Base-by-base conservation (phyloP, 1,140 invertebrate genomes). In the Drosophila truncata region DNA sequence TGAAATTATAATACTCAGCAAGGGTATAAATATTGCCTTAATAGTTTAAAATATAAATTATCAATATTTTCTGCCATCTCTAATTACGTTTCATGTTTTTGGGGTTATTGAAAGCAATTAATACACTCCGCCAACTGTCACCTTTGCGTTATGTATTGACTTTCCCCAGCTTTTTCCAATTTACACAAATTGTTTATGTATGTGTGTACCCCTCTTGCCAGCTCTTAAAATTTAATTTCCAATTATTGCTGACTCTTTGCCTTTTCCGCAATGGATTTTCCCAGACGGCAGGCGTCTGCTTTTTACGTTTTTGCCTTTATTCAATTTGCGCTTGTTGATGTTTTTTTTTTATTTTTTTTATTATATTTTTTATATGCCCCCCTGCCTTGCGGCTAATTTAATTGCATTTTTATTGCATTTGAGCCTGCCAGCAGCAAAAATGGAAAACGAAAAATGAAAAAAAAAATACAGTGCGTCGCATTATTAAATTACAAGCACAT, bases 321-420 rank as follows among this genome's bases (percentile, higher is more conserved):
- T 90, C 65, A 84, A 87, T 87, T 90, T 87, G 42, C 29, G 42
- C 58, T 57, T 54, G 64, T 71, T 72, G 67, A 73, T 78, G 46
- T 78, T 82, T 62, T 77, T 57, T 10, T 57, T 74, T 54, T 11
- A 27, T 27, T 58, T 33, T 20, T 27, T 31, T 49, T 59, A n/a
- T 58, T 16, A 35, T 62, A 44, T 60, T 29, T 31, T 33, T 31
- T 55, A 55, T 73, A 85, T 77, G 62, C 46, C 72, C 61, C 58
- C 58, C 61, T 74, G 80, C 73, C 69, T 80, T 88, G 80, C 64
- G 80, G 80, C 85, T 87, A 90, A 87, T 87, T 90, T 90, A 87
- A 87, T 90, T 87, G 84, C 77, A 87, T 78, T 87, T 87, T 87
- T 83, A 87, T 87, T 87, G 83, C 83, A 88, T 78, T 87, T 88